Evolutionary conservation across 2,888 invertebrate species (phyloP), one percentile per base, ranked within the genome.

Genomic region (Melipona beecheii): DNA sequence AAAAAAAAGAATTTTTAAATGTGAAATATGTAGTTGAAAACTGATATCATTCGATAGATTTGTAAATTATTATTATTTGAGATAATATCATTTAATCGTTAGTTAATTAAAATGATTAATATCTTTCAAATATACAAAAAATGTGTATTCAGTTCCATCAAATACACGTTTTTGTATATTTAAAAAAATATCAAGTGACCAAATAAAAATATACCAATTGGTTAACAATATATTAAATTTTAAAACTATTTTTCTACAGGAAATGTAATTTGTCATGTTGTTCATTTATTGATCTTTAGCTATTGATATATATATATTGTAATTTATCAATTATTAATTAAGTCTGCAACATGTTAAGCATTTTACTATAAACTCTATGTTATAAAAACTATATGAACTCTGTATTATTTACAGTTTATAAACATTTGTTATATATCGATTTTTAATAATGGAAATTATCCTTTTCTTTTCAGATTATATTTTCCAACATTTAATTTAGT

Each of bases 401-500:
- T 4, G 27, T 43, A 50, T 27, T 60, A 78, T 36, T 17, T 56
- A 24, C 9, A 9, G 17, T 13, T n/a, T 65, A 15, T 49, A 43
- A 58, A 52, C 17, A 2, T 69, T 5, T 24, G 13, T 15, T 31
- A 17, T 43, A 27, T 36, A 15, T n/a, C 60, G 24, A n/a, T 24
- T 50, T 54, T 83, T 66, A 75, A 56, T 56, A 74, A 31, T 65
- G 2, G 24, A 58, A 15, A 78, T 50, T 43, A 43, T 43, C 43
- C 43, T 43, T 43, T 54, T 62, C 68, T 58, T 68, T 74, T 43
- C 31, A 72, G 84, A 19, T 86, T 71, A 21, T 27, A 50, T 31
- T 56, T 72, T 15, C 21, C 3, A 56, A 49, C 36, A 68, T 9
- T 9, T 73, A 31, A 43, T 60, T 71, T 31, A 54, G 58, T 27